Evolutionary conservation across 2,113 vertebrate species (phyloP).

Genomic region (Phylloscopus trochilus): DNA sequence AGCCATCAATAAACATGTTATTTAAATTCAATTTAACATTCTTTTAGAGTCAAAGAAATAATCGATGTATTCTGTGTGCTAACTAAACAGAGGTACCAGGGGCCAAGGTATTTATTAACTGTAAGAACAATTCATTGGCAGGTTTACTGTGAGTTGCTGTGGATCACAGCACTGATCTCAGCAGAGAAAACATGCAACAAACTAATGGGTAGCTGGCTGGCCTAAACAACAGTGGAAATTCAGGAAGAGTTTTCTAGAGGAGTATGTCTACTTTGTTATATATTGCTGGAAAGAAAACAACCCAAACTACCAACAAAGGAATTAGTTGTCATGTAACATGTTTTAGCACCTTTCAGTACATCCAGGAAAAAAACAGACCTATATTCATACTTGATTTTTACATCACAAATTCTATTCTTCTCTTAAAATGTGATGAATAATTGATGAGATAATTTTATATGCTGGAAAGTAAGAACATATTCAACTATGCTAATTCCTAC

Average conservation of each 20-base stretch:
- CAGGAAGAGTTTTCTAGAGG: not conserved
- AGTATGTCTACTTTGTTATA: not conserved
- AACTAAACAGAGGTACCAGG: constrained; percentile 35
- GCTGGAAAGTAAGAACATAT: not conserved
- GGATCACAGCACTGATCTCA: not conserved
- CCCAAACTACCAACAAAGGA: not conserved
- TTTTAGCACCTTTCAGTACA: not conserved
- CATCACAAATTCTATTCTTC: not conserved
- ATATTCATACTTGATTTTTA: not conserved
- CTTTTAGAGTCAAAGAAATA: constrained; percentile 31
- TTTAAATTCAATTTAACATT: constrained; percentile 56
- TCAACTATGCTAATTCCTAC: not conserved
- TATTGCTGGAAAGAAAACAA: not conserved
- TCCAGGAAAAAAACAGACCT: not conserved
- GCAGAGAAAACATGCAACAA: not conserved
- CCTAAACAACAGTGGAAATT: not conserved
- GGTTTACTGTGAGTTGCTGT: not conserved
- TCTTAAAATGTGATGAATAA: not conserved
- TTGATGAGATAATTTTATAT: not conserved
- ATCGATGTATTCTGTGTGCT: constrained; percentile 16
- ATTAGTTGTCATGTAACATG: not conserved
- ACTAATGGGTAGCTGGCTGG: not conserved
- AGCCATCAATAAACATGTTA: constrained; percentile 26
- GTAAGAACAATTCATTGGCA: not conserved
- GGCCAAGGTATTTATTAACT: constrained; percentile 45